Conservation (phyloP, 2,113 vertebrate species). For the Arvicanthis niloticus region DNA sequence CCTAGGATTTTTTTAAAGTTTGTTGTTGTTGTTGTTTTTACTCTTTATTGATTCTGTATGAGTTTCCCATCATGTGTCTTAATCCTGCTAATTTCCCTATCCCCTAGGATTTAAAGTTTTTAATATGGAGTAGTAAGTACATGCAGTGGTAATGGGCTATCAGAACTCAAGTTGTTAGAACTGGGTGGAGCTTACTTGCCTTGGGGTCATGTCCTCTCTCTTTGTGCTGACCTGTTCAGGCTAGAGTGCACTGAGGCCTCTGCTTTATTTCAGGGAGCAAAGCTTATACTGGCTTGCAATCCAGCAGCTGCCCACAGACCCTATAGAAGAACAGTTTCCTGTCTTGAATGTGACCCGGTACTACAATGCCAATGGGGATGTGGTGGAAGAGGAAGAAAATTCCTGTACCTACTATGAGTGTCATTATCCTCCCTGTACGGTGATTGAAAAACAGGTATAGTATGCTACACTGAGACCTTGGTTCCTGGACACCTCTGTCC, state of each 20-base stretch:
- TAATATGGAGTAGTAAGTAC: background rate
- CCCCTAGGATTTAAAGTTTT: background rate
- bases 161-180: background rate
- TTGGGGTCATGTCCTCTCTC: accelerated
- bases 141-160: background rate
- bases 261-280: conserved; percentile 92
- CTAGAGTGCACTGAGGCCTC: background rate
- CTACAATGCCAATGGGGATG: conserved; percentile 98
- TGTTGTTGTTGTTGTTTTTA: background rate
- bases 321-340: conserved; percentile 98
- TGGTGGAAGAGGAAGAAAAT: conserved; percentile 98
- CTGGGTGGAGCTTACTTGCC: background rate
- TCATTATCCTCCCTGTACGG: conserved; percentile 98
- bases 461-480: background rate
- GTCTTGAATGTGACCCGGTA: conserved; percentile 97
- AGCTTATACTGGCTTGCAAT: conserved; percentile 99
- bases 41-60: background rate
- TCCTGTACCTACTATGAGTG: conserved; percentile 99
- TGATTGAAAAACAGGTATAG: conserved; percentile 97
- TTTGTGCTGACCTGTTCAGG: background rate
- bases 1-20: background rate
- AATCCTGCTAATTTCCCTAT: background rate
- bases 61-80: background rate
- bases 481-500: background rate
- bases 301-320: conserved; percentile 98